Evolutionary conservation across 2,888 invertebrate genomes (phyloP).

Genomic region (Willowsia nigromaculata): DNA sequence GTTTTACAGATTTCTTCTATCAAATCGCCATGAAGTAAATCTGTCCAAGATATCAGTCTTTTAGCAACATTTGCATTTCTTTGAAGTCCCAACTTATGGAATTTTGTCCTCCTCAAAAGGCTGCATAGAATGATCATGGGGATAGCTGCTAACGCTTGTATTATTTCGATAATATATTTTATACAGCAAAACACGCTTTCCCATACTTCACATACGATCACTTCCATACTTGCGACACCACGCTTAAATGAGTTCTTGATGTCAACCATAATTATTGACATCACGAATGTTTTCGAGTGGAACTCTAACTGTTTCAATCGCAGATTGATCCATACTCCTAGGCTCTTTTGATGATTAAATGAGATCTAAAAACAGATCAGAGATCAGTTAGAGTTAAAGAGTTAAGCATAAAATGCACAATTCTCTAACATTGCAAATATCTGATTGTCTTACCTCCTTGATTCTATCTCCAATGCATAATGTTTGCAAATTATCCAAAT

Average conservation of each 20-base stretch:
- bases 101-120: neutral
- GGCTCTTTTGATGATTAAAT: neutral
- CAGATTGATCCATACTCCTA: slow-evolving; percentile 48
- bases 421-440: neutral
- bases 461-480: slow-evolving; percentile 2
- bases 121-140: slow-evolving; percentile 42
- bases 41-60: slow-evolving; percentile 64
- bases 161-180: neutral
- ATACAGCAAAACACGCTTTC: neutral
- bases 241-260: neutral
- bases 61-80: neutral
- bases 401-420: too few species aligned
- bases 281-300: slow-evolving; percentile 36
- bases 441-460: slow-evolving; percentile 6
- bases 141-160: slow-evolving; percentile 38
- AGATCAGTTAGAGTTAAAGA: too few species aligned
- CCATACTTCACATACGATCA: slow-evolving; percentile 1
- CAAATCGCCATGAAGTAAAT: slow-evolving; percentile 53
- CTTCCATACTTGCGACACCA: neutral
- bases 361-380: slow-evolving; percentile 20
- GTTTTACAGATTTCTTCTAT: slow-evolving; percentile 51
- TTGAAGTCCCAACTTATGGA: slow-evolving; percentile 41
- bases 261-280: slow-evolving; percentile 35
- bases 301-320: slow-evolving; percentile 59
- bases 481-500: neutral